These are phyloP conservation scores for Sardinella longiceps DNA, from an alignment of 2,797 vertebrate genomes.

Conservation along the genomic window DNA sequence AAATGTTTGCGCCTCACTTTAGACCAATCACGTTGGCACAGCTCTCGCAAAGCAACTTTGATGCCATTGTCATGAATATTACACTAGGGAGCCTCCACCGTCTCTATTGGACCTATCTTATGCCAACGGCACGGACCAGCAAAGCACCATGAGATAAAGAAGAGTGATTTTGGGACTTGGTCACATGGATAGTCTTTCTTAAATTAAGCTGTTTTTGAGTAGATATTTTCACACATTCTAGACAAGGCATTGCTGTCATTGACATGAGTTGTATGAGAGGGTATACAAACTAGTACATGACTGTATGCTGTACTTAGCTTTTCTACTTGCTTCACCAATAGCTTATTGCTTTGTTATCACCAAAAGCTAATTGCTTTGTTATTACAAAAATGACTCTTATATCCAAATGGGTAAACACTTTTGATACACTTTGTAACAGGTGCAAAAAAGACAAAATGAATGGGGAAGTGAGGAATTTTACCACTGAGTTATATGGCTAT, in stretches of 20 bases:
- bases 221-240: no score
- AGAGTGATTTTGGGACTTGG: not conserved
- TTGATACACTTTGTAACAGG: not conserved
- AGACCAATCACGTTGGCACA: not conserved
- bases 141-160: not conserved
- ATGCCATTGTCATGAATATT: constrained; percentile 25
- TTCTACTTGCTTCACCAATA: no score
- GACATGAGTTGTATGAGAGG: no score
- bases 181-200: not conserved
- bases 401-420: not conserved
- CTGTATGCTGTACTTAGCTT: no score
- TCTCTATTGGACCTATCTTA: not conserved
- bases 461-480: not conserved
- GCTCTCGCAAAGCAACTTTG: constrained; percentile 1
- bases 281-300: no score
- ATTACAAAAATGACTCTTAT: not conserved
- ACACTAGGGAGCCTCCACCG: not conserved
- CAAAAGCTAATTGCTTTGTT: no score
- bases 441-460: not conserved
- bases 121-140: not conserved
- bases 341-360: no score
- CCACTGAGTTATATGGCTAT: not conserved
- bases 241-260: no score
- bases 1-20: constrained; percentile 13
- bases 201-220: not conserved